These are phyloP conservation scores for Dinocampus coccinellae DNA, from an alignment of 2,888 invertebrate species.

Conservation along the genomic window DNA sequence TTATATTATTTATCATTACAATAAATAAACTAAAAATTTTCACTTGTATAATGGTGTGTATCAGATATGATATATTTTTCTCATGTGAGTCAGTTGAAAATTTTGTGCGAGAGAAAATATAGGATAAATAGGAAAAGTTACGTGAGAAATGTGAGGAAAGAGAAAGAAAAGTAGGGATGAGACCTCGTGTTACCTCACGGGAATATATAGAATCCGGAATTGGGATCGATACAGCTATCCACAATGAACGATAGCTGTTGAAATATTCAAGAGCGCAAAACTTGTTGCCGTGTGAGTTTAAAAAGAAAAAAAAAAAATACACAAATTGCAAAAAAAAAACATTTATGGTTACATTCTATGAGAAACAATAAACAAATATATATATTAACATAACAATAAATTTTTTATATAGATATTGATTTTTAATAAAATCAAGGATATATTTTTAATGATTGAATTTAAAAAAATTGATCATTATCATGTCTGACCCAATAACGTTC, in stretches of 20 bases:
- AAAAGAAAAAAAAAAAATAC: conserved; percentile 1
- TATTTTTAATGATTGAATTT: too few species aligned
- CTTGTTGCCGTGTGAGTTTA: neutral
- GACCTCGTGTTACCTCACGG: conserved; percentile 19
- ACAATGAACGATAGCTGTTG: conserved; percentile 48
- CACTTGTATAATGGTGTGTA: too few species aligned
- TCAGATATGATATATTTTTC: neutral
- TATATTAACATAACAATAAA: too few species aligned
- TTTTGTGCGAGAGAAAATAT: neutral
- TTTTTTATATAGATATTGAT: too few species aligned
- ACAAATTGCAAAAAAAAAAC: neutral
- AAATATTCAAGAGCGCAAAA: conserved; percentile 31
- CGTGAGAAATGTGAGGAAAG: neutral
- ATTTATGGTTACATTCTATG: too few species aligned
- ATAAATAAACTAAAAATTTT: too few species aligned
- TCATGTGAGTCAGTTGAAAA: too few species aligned
- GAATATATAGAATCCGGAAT: conserved; percentile 52
- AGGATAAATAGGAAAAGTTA: conserved; percentile 2
- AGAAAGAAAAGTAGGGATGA: neutral
- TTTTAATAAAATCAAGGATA: too few species aligned
- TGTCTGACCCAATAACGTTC: too few species aligned
- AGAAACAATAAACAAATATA: too few species aligned
- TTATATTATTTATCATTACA: too few species aligned
- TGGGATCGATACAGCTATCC: conserved; percentile 58
- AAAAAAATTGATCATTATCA: too few species aligned